Conservation (phyloP, 2,113 vertebrate species). For the Oncorhynchus mykiss region DNA sequence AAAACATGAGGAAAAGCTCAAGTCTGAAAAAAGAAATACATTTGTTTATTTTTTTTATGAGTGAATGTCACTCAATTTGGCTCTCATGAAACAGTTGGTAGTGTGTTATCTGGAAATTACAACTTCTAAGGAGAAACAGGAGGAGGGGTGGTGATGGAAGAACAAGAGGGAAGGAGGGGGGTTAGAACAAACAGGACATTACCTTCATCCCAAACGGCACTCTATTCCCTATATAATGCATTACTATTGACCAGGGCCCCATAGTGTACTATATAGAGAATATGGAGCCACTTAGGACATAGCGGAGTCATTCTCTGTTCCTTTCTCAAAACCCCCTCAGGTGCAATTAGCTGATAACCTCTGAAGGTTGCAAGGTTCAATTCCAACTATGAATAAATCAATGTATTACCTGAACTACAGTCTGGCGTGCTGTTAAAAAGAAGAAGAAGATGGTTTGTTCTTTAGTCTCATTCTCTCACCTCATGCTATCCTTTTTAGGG, state of each 20-base stretch:
- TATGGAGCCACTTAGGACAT: too few species aligned
- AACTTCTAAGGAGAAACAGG: slow-evolving; percentile 9
- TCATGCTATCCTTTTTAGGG: background rate
- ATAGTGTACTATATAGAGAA: too few species aligned
- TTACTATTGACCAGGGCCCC: too few species aligned
- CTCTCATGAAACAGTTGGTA: slow-evolving; percentile 24
- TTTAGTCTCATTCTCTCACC: background rate
- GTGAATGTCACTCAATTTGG: slow-evolving; percentile 38
- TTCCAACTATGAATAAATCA: background rate
- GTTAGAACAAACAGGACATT: background rate
- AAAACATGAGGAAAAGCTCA: slow-evolving; percentile 9
- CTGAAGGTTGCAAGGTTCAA: background rate
- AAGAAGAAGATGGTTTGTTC: background rate
- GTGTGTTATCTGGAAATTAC: slow-evolving; percentile 21
- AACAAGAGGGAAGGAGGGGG: background rate
- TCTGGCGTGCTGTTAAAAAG: background rate
- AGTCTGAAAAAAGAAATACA: slow-evolving; percentile 1
- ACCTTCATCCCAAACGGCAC: too few species aligned
- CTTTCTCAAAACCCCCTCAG: background rate
- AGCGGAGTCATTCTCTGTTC: background rate
- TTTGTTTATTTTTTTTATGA: slow-evolving; percentile 11
- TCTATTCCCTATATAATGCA: too few species aligned
- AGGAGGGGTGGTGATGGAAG: background rate
- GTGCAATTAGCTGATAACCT: background rate
- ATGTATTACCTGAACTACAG: background rate